Conservation (phyloP, 2,113 vertebrate species). For the Salvelinus sp. region DNA sequence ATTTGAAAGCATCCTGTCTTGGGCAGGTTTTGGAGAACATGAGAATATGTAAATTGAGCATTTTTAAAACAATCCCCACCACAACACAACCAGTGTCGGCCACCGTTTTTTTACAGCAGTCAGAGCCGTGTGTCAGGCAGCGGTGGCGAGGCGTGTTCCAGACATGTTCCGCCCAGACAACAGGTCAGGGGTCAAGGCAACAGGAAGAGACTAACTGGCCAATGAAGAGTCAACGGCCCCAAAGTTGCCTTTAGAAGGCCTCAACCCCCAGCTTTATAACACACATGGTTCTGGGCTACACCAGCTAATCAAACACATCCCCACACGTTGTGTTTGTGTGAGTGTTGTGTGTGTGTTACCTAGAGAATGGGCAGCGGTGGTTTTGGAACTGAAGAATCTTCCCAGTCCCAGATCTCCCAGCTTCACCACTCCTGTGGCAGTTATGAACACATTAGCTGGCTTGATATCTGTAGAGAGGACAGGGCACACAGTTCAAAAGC, state of each 20-base stretch:
- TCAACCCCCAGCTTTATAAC: slow-evolving; percentile 55
- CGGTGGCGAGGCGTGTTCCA: background rate
- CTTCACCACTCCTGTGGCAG: slow-evolving; percentile 96
- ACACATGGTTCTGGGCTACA: slow-evolving; percentile 71
- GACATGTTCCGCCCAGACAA: slow-evolving; percentile 45
- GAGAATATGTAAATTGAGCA: no score
- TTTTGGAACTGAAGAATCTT: slow-evolving; percentile 97
- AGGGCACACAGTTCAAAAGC: no score
- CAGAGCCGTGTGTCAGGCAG: slow-evolving; percentile 4
- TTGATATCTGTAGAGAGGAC: slow-evolving; percentile 84
- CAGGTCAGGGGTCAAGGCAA: slow-evolving; percentile 67
- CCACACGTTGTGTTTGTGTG: slow-evolving; percentile 17
- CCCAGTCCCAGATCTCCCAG: slow-evolving; percentile 94
- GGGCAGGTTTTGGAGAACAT: no score
- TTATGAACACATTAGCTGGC: slow-evolving; percentile 98
- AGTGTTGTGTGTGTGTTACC: slow-evolving; percentile 72
- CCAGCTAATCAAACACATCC: slow-evolving; percentile 78
- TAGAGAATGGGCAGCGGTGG: slow-evolving; percentile 93
- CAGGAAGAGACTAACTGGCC: slow-evolving; percentile 76
- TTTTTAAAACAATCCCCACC: no score
- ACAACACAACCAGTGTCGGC: background rate
- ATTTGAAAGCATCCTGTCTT: no score
- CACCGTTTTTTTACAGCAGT: slow-evolving; percentile 44
- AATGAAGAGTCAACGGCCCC: slow-evolving; percentile 54
- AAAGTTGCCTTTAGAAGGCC: slow-evolving; percentile 33